These are phyloP conservation scores for Troides oblongomaculatus DNA, from an alignment of 2,888 invertebrate species.

Conservation along the genomic window DNA sequence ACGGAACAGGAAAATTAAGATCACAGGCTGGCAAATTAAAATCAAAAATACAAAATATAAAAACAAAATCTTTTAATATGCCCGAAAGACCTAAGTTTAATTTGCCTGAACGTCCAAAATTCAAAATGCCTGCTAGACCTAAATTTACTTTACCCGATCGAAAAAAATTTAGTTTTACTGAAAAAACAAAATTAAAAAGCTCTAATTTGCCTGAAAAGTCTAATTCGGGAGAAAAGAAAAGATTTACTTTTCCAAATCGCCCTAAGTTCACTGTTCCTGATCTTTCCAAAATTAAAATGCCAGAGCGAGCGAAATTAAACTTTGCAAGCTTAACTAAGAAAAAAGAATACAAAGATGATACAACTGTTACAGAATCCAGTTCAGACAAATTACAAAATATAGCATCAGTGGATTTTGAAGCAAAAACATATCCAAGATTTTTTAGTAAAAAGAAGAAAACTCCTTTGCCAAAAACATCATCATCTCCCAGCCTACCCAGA, in stretches of 20 bases:
- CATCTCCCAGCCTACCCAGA: constrained; percentile 73
- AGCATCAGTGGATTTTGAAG: constrained; percentile 84
- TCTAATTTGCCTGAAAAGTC: constrained; percentile 77
- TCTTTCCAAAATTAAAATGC: constrained; percentile 79
- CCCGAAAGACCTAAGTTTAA: constrained; percentile 80
- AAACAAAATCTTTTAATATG: constrained; percentile 76
- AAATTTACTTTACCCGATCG: constrained; percentile 80
- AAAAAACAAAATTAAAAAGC: constrained; percentile 77
- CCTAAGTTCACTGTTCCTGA: constrained; percentile 78
- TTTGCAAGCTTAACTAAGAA: constrained; percentile 82
- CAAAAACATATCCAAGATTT: constrained; percentile 89
- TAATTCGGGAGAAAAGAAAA: constrained; percentile 79
- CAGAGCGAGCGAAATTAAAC: constrained; percentile 81
- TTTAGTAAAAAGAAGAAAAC: constrained; percentile 76
- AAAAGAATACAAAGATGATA: constrained; percentile 63
- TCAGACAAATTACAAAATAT: constrained; percentile 61
- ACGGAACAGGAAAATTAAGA: constrained; percentile 85
- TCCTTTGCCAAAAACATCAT: constrained; percentile 72
- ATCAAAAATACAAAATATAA: constrained; percentile 82
- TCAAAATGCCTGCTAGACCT: constrained; percentile 75
- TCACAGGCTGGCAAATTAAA: constrained; percentile 86
- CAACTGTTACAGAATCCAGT: constrained; percentile 61
- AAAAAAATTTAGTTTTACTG: constrained; percentile 84
- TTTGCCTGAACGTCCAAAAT: constrained; percentile 78
- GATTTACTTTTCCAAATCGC: constrained; percentile 82